Evolutionary conservation across 2,888 invertebrate genomes (phyloP).

Genomic region (Celastrina argiolus): DNA sequence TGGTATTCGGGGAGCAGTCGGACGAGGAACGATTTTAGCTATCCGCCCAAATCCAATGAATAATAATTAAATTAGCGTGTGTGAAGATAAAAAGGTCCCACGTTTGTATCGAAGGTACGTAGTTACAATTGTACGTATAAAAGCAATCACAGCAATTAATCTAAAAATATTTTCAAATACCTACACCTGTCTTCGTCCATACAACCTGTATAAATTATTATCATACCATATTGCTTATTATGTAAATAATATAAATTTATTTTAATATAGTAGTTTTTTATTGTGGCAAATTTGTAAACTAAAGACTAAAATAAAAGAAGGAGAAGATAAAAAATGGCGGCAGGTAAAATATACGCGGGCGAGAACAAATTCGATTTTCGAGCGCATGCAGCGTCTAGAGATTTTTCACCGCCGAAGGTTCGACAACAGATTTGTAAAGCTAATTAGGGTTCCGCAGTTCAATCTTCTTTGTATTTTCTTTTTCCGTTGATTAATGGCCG

Average conservation of each 20-base stretch:
- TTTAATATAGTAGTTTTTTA: not conserved
- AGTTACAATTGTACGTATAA: no score
- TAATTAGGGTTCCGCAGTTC: slow-evolving; percentile 34
- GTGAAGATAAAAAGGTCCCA: not conserved
- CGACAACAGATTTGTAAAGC: slow-evolving; percentile 34
- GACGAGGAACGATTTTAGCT: not conserved
- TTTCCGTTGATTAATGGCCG: slow-evolving; percentile 32
- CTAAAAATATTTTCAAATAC: no score
- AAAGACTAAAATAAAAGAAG: not conserved
- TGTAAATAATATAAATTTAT: no score
- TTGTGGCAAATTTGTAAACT: not conserved
- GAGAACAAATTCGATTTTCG: slow-evolving; percentile 10
- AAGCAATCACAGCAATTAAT: no score
- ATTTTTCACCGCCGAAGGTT: slow-evolving; percentile 35
- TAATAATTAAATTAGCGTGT: not conserved
- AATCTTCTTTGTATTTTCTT: slow-evolving; percentile 27
- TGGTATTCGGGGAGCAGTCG: slow-evolving; percentile 16
- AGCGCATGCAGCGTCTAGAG: slow-evolving; percentile 26
- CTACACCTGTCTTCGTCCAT: no score
- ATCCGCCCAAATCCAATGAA: not conserved
- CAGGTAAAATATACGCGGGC: slow-evolving; percentile 14
- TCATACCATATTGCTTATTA: no score
- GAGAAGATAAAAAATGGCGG: slow-evolving; percentile 14
- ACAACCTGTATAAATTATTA: no score
- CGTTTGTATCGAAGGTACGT: not conserved